Conservation (phyloP, 1,140 invertebrate species). For the Calliphora vicina region DNA sequence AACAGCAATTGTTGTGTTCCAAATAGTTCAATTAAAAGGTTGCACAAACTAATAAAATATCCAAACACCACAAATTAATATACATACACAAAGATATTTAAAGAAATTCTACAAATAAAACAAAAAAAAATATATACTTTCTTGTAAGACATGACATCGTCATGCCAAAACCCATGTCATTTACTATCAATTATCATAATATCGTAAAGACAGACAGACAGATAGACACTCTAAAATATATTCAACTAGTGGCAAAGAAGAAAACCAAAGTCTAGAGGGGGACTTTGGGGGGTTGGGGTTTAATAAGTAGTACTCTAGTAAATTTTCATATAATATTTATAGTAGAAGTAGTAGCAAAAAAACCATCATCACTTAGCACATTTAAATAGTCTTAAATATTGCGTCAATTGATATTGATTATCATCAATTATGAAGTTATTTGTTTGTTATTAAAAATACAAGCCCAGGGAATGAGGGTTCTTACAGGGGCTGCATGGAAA, state of each 20-base stretch:
- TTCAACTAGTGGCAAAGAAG: too few relatives aligned
- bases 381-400: constrained; percentile 2
- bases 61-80: not conserved
- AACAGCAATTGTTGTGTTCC: not conserved
- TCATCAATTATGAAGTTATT: constrained; percentile 17
- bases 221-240: too few relatives aligned
- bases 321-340: not conserved
- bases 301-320: not conserved
- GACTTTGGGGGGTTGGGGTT: too few relatives aligned
- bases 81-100: not conserved
- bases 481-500: not conserved
- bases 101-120: not conserved
- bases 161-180: not conserved
- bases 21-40: constrained; percentile 1
- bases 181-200: not conserved
- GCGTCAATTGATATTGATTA: constrained; percentile 16
- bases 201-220: too few relatives aligned
- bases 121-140: not conserved
- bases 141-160: not conserved
- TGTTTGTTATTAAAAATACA: not conserved
- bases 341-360: not conserved
- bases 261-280: too few relatives aligned
- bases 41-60: not conserved
- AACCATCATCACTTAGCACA: constrained; percentile 3
- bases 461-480: not conserved